A percentile compares a stretch with the other conserved stretches of the same genome.
These are phyloP conservation scores for Cynopterus sphinx DNA, from an alignment of 2,797 vertebrate genomes.

Conservation along the genomic window DNA sequence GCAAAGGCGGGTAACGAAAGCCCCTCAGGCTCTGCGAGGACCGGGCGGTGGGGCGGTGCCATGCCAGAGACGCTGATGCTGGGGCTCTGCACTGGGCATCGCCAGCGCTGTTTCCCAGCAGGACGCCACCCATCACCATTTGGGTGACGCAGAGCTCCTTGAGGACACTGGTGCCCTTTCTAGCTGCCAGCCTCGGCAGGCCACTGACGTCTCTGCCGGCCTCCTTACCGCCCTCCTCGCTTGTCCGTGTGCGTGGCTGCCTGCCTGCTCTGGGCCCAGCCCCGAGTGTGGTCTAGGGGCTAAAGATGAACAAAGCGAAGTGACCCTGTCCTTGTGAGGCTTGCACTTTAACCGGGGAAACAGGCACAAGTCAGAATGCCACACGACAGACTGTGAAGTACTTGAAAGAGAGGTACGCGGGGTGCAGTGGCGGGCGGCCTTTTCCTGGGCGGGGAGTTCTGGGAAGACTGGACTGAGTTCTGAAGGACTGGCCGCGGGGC, in stretches of 20 bases:
- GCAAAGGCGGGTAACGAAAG: neutral
- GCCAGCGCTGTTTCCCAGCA: conserved; percentile 1
- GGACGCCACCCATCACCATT: neutral
- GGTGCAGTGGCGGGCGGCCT: no score
- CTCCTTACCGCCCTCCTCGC: neutral
- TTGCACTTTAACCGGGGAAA: neutral
- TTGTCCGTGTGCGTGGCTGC: neutral
- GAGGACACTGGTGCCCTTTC: neutral
- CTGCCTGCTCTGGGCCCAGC: neutral
- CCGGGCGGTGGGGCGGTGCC: neutral
- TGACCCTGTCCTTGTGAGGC: neutral
- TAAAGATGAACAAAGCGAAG: neutral
- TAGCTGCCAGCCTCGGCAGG: neutral
- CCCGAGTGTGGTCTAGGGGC: neutral
- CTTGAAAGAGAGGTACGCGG: neutral
- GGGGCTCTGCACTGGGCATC: neutral
- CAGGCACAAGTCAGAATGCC: neutral
- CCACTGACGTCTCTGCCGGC: neutral
- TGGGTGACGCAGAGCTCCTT: neutral
- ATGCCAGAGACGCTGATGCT: neutral
- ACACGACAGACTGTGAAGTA: neutral
- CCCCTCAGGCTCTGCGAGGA: neutral
- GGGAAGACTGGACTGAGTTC: neutral
- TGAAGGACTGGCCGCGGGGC: neutral
- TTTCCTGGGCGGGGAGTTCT: neutral